Base-by-base conservation (phyloP, 2,888 invertebrate species). In the Drosophila lacicola region DNA sequence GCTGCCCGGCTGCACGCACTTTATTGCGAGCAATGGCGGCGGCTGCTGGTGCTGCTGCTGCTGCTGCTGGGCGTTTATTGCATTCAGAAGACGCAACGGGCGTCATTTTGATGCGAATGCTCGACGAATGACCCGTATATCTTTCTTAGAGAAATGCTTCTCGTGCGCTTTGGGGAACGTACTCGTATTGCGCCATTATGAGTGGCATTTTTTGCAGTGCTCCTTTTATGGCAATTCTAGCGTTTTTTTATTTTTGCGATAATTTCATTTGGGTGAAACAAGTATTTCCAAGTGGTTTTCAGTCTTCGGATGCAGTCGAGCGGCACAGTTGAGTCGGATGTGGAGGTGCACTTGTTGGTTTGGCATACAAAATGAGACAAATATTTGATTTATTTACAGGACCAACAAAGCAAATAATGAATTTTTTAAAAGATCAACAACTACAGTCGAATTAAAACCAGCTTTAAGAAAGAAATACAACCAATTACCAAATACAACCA, bases 1-100 rank as follows among this genome's bases (percentile, higher is more conserved):
- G 62, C 70, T 64, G 54, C 51, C 55, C 61, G 49, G 74, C n/a
- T 29, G 61, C 88, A 87, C 79, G 85, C 82, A 78, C 63, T 70
- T 80, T 21, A 82, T 58, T 46, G 57, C 56, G 42, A 34, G 21
- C 37, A 42, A 36, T 44, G 49, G 64, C 58, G 46, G 68, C 57
- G 45, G 19, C 58, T 34, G 61, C 50, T 44, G 17, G 17, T 17
- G 37, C 36, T 37, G n/a, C 45, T 25, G 37, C 36, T 37, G n/a
- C 45, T 25, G 41, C 21, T n/a, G 44, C 50, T 44, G 34, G 44
- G 44, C 70, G 55, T 58, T 76, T 70, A 62, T 74, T 69, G 75
- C 75, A 74, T 65, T 44, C 54, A 46, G 42, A 44, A 36, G 45
- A 50, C 67, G 39, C 55, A 66, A 73, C 73, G 61, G 54, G 58